phyloP scores from a whole-genome alignment of 2,113 vertebrate genomes.

The Crotalus viridis region DNA sequence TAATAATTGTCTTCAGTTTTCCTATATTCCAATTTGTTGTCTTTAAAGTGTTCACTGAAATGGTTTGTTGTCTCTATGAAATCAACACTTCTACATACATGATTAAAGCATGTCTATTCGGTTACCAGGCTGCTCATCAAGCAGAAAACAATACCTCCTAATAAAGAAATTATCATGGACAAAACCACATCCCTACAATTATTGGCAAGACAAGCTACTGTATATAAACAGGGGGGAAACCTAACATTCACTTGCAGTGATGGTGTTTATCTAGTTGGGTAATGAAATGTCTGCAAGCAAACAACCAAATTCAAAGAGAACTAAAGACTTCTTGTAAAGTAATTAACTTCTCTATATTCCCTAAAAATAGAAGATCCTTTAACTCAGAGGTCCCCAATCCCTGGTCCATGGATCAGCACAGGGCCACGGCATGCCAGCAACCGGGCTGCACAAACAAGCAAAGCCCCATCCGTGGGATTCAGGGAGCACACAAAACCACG shows the following conservation, averaged over 20 bases:
- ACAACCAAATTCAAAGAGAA: not conserved
- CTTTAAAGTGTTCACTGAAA: not conserved
- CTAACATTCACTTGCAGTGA: not conserved
- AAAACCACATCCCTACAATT: not conserved
- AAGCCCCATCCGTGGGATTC: too few relatives aligned
- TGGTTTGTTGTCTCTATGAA: not conserved
- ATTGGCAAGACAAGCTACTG: not conserved
- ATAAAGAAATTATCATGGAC: not conserved
- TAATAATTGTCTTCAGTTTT: not conserved
- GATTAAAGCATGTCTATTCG: not conserved
- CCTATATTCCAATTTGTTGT: not conserved
- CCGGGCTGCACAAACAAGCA: too few relatives aligned
- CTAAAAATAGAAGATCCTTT: too few relatives aligned
- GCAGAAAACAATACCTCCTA: not conserved
- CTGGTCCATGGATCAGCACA: too few relatives aligned
- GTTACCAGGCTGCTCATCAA: not conserved
- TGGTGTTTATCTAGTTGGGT: not conserved
- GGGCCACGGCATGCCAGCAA: too few relatives aligned
- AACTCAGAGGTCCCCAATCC: too few relatives aligned
- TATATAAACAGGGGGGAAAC: not conserved
- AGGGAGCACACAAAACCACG: too few relatives aligned
- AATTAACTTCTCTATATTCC: too few relatives aligned
- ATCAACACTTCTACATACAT: not conserved
- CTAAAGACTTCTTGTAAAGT: not conserved
- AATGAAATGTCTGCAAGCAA: not conserved